Evolutionary conservation across 2,797 vertebrate genomes (phyloP), one percentile per base, ranked within the genome.

Genomic region (Manis javanica): DNA sequence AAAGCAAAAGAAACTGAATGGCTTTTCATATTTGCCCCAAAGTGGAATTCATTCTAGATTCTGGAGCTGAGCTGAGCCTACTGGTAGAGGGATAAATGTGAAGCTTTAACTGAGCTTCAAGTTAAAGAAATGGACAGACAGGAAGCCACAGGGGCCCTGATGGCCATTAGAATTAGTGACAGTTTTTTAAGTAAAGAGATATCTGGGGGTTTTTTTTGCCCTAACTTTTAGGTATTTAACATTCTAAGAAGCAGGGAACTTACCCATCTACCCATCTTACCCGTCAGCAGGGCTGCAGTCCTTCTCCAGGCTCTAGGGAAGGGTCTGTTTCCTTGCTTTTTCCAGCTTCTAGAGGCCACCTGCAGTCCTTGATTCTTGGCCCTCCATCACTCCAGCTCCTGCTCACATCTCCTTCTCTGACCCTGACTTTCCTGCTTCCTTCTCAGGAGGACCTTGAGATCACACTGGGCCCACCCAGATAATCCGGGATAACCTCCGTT

Each of bases 171-270:
- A 79, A 92, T 16, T 37, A 86, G 57, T 39, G 34, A 82, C 11
- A 37, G 23, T 49, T 74, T 55, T 75, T 64, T 49, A 0, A 55
- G 31, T 68, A 15, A 19, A 92, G 49, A 72, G 49, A 79, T 81
- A 87, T 94, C 86, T 87, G 85, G 24, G 23, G 29, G 37, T 2
- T 39, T 5, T 31, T 55, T 82, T 51, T 21, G 61, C 39, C 77
- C 75, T 75, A 92, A 94, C 26, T 42, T 84, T 81, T 68, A 84
- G 31, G 16, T 53, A 64, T 51, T 94, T 91, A 86, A 94, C 83
- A 91, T 88, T 85, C 92, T 81, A 91, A 96, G 59, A 91, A 87
- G 81, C 12, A 29, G 75, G 90, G 95, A 86, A 55, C 39, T 68
- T 87, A 77, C 26, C 87, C 53, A 9, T 61, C 77, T 85, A 93